Evolutionary conservation across 2,113 vertebrate species (phyloP).

Genomic region (Chionodraco myersi): DNA sequence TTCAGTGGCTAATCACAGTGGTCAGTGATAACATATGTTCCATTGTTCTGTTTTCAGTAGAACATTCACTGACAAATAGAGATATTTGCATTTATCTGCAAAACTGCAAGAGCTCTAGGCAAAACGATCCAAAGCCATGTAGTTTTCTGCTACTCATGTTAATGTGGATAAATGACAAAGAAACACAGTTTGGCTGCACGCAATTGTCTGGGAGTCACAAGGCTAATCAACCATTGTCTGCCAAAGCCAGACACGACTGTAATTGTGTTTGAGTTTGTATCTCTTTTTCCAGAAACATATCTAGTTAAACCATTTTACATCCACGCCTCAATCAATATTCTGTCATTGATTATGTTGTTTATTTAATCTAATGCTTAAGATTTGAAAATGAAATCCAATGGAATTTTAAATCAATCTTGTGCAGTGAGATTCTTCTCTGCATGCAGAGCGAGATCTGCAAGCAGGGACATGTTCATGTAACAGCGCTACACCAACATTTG

Average conservation of each 20-base stretch:
- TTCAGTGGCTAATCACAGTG: background rate
- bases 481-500: background rate
- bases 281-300: constrained; percentile 22
- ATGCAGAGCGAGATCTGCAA: background rate
- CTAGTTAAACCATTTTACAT: constrained; percentile 30
- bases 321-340: constrained; percentile 29
- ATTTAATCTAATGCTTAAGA: constrained; percentile 27
- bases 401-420: background rate
- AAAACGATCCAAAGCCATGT: constrained; percentile 30
- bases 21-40: background rate
- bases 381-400: background rate
- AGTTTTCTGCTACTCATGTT: constrained; percentile 21
- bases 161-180: constrained; percentile 53
- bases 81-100: constrained; percentile 26
- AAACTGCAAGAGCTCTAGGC: constrained; percentile 4
- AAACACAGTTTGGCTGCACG: constrained; percentile 44
- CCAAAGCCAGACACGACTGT: constrained; percentile 27
- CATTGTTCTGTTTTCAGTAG: background rate
- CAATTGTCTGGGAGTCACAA: constrained; percentile 46
- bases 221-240: constrained; percentile 56
- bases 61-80: constrained; percentile 2
- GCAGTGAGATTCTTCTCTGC: background rate
- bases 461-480: background rate
- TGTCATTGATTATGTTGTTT: constrained; percentile 1
- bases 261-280: constrained; percentile 1